A percentile compares a stretch with the other conserved stretches of the same genome.
phyloP scores from a whole-genome alignment of 2,113 vertebrate genomes.

The Pelobates fuscus region DNA sequence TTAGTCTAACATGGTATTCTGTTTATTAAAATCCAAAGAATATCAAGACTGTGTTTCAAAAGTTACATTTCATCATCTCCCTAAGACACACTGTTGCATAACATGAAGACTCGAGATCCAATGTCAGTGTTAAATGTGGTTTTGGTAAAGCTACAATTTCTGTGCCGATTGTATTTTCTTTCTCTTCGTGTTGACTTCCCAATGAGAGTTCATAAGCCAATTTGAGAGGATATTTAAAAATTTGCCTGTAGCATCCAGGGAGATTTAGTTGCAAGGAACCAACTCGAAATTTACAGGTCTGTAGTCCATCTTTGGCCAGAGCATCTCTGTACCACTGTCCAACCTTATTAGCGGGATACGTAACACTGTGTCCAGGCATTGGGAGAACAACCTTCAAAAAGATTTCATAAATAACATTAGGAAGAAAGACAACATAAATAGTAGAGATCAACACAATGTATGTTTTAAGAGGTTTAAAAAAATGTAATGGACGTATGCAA shows the following conservation, averaged over 20 bases:
- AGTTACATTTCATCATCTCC: slow-evolving; percentile 91
- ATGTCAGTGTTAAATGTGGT: slow-evolving; percentile 73
- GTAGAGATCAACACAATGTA: no score
- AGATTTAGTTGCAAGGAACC: slow-evolving; percentile 82
- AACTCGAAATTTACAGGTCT: slow-evolving; percentile 78
- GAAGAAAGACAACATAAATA: no score
- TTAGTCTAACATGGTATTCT: no score
- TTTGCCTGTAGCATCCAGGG: slow-evolving; percentile 87
- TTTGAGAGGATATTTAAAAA: slow-evolving; percentile 80
- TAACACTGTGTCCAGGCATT: slow-evolving; percentile 86
- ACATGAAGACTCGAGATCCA: slow-evolving; percentile 87
- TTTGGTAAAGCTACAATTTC: slow-evolving; percentile 6
- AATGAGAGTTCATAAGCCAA: slow-evolving; percentile 70
- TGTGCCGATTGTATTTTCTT: slow-evolving; percentile 19
- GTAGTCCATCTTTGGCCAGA: slow-evolving; percentile 73
- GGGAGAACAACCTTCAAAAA: slow-evolving; percentile 85
- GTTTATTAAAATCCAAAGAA: no score
- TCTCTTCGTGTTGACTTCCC: slow-evolving; percentile 35
- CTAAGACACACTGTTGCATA: slow-evolving; percentile 90
- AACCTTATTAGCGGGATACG: slow-evolving; percentile 81
- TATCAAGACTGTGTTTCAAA: slow-evolving; percentile 57
- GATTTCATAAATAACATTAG: not conserved
- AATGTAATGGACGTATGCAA: no score
- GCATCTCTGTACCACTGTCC: slow-evolving; percentile 79
- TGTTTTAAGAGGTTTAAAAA: no score